Percentiles rank a stretch among this genome's conserved stretches.
phyloP scores from a whole-genome alignment of 2,113 vertebrate genomes.

The Toxostoma redivivum region DNA sequence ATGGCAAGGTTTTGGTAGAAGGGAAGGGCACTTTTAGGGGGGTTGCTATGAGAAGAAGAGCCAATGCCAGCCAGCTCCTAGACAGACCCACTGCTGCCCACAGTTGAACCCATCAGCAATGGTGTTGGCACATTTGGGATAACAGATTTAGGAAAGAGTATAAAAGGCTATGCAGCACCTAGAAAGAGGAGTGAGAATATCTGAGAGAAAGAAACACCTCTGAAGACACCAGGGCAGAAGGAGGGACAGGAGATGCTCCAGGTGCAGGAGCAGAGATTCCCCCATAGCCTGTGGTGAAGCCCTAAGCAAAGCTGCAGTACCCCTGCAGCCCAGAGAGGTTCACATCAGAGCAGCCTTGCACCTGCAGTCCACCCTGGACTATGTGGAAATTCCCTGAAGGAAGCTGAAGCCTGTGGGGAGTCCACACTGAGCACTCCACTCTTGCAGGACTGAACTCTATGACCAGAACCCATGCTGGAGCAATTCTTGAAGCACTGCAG shows the following conservation, averaged over 20 bases:
- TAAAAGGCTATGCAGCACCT: neutral
- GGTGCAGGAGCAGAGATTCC: neutral
- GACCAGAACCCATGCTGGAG: neutral
- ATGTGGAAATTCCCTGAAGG: neutral
- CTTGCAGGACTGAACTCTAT: neutral
- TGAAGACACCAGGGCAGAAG: no score
- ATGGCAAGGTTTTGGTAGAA: neutral
- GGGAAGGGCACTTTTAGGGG: neutral
- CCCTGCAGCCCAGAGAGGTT: neutral
- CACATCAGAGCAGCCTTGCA: neutral
- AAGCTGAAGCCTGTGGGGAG: neutral
- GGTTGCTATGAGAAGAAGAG: neutral
- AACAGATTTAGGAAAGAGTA: neutral
- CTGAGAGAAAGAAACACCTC: neutral
- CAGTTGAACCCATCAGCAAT: neutral
- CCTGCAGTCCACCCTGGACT: neutral
- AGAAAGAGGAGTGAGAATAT: neutral
- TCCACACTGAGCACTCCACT: neutral
- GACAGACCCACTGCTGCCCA: neutral
- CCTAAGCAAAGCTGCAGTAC: rapidly evolving
- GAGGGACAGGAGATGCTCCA: neutral
- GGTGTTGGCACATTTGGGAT: no score
- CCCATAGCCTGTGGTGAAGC: neutral
- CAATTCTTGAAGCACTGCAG: neutral
- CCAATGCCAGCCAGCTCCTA: neutral